Evolutionary conservation across 64 coral and sea anemone species (phyloP).

Genomic region (Montipora efflorescens): DNA sequence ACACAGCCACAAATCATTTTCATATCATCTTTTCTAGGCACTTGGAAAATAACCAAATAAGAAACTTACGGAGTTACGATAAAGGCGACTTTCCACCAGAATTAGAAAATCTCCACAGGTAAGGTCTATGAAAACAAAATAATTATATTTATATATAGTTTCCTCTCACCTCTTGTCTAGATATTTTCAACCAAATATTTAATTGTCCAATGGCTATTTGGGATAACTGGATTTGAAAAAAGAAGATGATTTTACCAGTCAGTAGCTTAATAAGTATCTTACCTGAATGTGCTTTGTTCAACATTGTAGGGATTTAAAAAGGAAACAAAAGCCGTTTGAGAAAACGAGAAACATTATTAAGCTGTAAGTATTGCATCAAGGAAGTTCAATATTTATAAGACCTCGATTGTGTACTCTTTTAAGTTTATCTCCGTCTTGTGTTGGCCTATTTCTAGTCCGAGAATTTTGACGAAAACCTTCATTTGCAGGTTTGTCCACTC

Average conservation of each 20-base stretch:
- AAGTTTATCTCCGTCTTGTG: too few relatives aligned
- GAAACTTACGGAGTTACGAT: slow-evolving; percentile 72
- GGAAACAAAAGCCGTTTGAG: slow-evolving; percentile 81
- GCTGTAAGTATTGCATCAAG: slow-evolving; percentile 70
- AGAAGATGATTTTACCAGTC: too few relatives aligned
- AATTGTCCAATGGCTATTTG: too few relatives aligned
- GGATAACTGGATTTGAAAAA: too few relatives aligned
- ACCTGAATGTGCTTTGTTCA: not conserved
- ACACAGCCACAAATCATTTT: not conserved
- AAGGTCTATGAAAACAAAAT: slow-evolving; percentile 17
- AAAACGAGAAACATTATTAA: slow-evolving; percentile 57
- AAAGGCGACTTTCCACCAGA: slow-evolving; percentile 85
- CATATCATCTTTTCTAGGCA: slow-evolving; percentile 54
- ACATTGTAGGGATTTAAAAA: slow-evolving; percentile 73
- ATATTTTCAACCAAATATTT: not conserved
- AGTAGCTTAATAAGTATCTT: not conserved
- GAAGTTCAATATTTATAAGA: not conserved
- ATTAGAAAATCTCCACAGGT: slow-evolving; percentile 76
- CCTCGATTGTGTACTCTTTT: too few relatives aligned
- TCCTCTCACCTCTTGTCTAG: too few relatives aligned
- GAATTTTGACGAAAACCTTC: not conserved
- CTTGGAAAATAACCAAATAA: slow-evolving; percentile 74
- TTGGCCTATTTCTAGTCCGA: too few relatives aligned
- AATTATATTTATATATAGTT: not conserved
- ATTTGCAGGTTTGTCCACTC: slow-evolving; percentile 68